These are phyloP conservation scores for Cyprinodon brontotheroides DNA, from an alignment of 2,113 vertebrate species.

Conservation along the genomic window DNA sequence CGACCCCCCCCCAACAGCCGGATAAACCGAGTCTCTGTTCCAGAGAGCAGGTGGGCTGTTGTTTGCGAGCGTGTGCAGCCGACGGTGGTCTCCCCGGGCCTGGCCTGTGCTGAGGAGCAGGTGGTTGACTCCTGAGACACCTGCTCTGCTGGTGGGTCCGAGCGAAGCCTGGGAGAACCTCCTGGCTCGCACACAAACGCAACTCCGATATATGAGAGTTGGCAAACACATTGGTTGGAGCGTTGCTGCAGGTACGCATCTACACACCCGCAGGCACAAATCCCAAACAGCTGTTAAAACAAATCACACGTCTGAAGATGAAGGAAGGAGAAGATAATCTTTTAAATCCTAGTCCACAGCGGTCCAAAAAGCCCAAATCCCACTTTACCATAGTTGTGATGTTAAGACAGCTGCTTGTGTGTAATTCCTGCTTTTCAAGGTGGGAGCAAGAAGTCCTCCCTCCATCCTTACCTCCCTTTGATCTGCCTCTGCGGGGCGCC, in stretches of 20 bases:
- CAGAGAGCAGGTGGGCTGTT: conserved; percentile 57
- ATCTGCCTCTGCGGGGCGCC: conserved; percentile 93
- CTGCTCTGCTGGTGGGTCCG: conserved; percentile 67
- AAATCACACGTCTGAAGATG: conserved; percentile 46
- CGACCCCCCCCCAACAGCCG: conserved; percentile 3
- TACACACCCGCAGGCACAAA: conserved; percentile 25
- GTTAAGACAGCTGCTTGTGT: conserved; percentile 4
- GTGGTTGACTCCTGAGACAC: conserved; percentile 78
- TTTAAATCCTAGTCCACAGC: conserved; percentile 33
- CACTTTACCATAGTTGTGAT: conserved; percentile 1
- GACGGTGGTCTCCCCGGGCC: conserved; percentile 57
- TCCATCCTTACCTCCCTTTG: conserved; percentile 90
- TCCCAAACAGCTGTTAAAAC: conserved; percentile 46
- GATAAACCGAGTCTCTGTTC: conserved; percentile 46
- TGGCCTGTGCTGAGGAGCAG: conserved; percentile 66
- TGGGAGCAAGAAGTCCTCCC: conserved; percentile 21
- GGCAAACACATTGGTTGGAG: conserved; percentile 58
- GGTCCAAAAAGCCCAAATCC: conserved; percentile 19
- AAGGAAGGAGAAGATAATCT: conserved; percentile 22
- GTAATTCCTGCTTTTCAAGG: conserved; percentile 24
- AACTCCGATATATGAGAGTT: conserved; percentile 49
- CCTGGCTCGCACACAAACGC: conserved; percentile 68
- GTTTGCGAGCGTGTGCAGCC: conserved; percentile 34
- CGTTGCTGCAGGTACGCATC: conserved; percentile 41
- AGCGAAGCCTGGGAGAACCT: conserved; percentile 61